Conservation (phyloP, 2,888 invertebrate genomes). For the Xanthostigma xanthostigma region DNA sequence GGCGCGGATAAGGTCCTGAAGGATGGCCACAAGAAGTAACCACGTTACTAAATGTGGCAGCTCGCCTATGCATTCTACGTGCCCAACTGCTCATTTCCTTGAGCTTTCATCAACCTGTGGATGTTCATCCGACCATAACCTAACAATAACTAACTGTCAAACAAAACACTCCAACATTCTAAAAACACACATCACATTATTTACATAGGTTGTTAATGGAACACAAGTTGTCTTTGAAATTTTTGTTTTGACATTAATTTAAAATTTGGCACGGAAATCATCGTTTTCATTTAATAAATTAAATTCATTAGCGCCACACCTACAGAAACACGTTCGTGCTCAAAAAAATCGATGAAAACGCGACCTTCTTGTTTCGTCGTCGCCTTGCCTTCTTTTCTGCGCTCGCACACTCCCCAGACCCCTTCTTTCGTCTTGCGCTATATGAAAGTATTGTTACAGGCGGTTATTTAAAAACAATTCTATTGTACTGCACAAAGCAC, state of each 20-base stretch:
- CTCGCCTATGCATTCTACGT: constrained; percentile 80
- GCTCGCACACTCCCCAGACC: no score
- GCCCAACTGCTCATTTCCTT: constrained; percentile 78
- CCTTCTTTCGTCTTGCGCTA: no score
- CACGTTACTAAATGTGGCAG: constrained; percentile 79
- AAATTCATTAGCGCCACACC: no score
- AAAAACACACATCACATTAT: neutral
- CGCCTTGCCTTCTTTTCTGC: no score
- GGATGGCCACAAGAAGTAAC: constrained; percentile 86
- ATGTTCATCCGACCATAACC: constrained; percentile 24
- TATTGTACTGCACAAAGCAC: no score
- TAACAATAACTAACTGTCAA: constrained; percentile 14
- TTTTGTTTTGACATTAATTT: neutral
- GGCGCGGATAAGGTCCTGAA: constrained; percentile 64
- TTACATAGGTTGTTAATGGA: neutral
- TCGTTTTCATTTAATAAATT: neutral
- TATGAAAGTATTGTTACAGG: no score
- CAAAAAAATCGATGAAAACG: no score
- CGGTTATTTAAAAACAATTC: no score
- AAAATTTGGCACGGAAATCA: constrained; percentile 4
- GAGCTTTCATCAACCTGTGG: constrained; percentile 2
- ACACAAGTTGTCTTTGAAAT: neutral
- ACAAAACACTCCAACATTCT: neutral
- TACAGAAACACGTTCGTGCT: no score
- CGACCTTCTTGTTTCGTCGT: no score